Conservation (phyloP, 2,888 invertebrate species). For the Dioctria rufipes region DNA sequence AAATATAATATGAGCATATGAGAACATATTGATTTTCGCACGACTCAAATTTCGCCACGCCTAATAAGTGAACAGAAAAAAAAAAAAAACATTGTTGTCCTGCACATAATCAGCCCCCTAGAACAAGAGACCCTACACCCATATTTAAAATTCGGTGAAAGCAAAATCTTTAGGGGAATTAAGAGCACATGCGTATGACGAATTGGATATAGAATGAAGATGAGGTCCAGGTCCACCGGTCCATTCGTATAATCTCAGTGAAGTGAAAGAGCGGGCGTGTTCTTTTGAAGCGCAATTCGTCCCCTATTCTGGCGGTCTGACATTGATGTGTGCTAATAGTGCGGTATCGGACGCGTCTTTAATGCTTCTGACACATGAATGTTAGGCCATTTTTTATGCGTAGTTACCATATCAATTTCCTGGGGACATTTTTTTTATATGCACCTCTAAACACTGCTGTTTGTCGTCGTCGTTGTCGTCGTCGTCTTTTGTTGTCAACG, state of each 20-base stretch:
- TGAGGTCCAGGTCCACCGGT: constrained; percentile 30
- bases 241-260: constrained; percentile 17
- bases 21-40: constrained; percentile 21
- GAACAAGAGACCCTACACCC: background rate
- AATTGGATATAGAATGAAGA: constrained; percentile 42
- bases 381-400: constrained; percentile 39
- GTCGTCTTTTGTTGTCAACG: constrained; percentile 11
- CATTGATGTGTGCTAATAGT: constrained; percentile 28
- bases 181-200: constrained; percentile 57
- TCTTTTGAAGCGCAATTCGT: background rate
- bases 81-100: background rate
- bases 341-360: constrained; percentile 43
- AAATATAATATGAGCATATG: too few relatives aligned
- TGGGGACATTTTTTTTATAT: constrained; percentile 34
- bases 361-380: constrained; percentile 48
- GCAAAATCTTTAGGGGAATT: constrained; percentile 2
- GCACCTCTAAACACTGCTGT: constrained; percentile 37
- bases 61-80: background rate
- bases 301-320: constrained; percentile 3
- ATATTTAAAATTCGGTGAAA: background rate
- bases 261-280: constrained; percentile 15
- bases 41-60: constrained; percentile 43
- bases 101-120: background rate
- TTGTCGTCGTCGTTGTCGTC: background rate
- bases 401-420: constrained; percentile 30